A percentile compares a stretch with the other conserved stretches of the same genome.
These are phyloP conservation scores for Epirrhoe alternata DNA, from an alignment of 2,888 invertebrate species.

Conservation along the genomic window DNA sequence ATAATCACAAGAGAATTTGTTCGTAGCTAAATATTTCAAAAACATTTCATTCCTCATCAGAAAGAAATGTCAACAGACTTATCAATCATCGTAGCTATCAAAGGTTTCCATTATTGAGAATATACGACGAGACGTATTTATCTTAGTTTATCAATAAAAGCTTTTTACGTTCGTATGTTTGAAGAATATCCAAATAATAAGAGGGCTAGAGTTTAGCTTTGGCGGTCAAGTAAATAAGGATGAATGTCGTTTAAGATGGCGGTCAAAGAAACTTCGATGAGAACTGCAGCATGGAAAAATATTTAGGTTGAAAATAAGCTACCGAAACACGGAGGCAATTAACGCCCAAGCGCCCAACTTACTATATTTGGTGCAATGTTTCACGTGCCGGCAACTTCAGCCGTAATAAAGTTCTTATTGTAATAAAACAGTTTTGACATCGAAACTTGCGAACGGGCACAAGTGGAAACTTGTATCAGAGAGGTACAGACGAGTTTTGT, in stretches of 20 bases:
- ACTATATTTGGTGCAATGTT: constrained; percentile 29
- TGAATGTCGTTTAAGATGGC: too few species aligned
- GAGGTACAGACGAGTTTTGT: constrained; percentile 64
- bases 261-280: background rate
- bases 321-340: constrained; percentile 22
- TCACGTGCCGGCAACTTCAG: constrained; percentile 31
- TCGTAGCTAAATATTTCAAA: too few species aligned
- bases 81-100: too few species aligned
- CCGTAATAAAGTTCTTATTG: constrained; percentile 49
- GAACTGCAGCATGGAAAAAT: background rate
- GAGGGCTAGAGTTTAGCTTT: too few species aligned
- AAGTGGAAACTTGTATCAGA: constrained; percentile 63
- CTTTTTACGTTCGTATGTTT: background rate
- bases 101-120: too few species aligned
- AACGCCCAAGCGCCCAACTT: constrained; percentile 19
- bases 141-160: too few species aligned
- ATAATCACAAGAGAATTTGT: background rate
- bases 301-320: background rate
- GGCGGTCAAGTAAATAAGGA: too few species aligned
- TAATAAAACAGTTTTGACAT: constrained; percentile 62
- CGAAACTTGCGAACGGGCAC: constrained; percentile 59
- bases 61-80: too few species aligned
- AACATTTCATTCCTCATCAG: too few species aligned
- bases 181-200: background rate
- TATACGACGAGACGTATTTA: too few species aligned